Conservation (phyloP, 2,113 vertebrate genomes). For the Gavialis gangeticus region DNA sequence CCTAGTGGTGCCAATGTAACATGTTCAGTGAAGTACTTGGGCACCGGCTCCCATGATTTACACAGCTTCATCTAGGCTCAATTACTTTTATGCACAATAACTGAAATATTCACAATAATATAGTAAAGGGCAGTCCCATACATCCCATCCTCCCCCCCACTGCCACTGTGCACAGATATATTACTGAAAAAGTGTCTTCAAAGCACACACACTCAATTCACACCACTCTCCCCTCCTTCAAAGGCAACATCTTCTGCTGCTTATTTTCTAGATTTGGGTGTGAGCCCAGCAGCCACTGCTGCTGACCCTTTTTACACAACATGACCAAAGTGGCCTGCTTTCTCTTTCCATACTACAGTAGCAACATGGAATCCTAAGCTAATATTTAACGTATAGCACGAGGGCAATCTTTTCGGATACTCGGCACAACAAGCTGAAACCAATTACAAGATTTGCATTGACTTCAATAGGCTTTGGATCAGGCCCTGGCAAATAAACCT, state of each 20-base stretch:
- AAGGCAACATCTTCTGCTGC: neutral
- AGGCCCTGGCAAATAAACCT: neutral
- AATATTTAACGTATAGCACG: constrained; percentile 1
- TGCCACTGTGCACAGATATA: neutral
- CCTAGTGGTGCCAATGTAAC: neutral
- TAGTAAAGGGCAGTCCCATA: neutral
- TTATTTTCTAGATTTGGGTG: rapidly evolving
- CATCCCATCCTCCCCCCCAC: neutral
- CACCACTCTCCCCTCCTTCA: rapidly evolving
- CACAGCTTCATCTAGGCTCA: neutral
- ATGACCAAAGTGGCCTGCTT: neutral
- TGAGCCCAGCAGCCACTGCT: neutral
- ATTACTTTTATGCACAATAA: neutral
- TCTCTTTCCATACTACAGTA: neutral
- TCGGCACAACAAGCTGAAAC: neutral
- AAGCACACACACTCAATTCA: neutral
- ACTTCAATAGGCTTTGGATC: rapidly evolving
- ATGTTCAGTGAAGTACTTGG: neutral
- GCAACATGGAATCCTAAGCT: neutral
- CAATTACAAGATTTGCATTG: rapidly evolving
- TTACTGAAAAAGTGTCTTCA: neutral
- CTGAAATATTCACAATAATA: neutral
- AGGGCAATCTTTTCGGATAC: neutral
- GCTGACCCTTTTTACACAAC: neutral
- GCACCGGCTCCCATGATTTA: neutral